Base-by-base conservation (phyloP, 2,113 vertebrate genomes). In the Haplotaxodon microlepis region DNA sequence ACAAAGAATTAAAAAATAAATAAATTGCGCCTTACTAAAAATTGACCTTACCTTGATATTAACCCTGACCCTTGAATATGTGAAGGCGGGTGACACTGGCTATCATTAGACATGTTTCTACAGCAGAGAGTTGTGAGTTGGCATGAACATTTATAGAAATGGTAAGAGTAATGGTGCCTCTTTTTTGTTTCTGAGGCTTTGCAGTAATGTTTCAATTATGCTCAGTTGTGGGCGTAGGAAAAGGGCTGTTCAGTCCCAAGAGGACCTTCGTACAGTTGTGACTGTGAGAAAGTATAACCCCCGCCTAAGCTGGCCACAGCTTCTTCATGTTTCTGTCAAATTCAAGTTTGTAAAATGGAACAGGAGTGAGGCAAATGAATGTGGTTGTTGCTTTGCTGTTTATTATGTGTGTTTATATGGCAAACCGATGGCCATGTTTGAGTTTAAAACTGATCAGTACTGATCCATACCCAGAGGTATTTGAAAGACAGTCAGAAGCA, bases 301-400 rank as follows among this genome's bases (percentile, higher is more conserved):
- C 66, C 5, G 0, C 38, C 38, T 42, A 42, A 71, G 38, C 38
- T 0, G n/a, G 38, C n/a, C 0, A 0, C 2, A 45, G 38, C 38
- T 45, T 73, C 66, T 45, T 27, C 38, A 71, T 40, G 38, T 2
- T 71, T 42, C 66, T 76, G 69, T 76, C 24, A 5, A 14, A 42
- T 76, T 17, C 8, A 2, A 0, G 42, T 8, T 76, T 76, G 14
- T 47, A 50, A 31, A 19, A 47, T 76, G 24, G 16, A 29, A 0
- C 42, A 50, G 42, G 16, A 31, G 24, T 31, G 71, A 47, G 45
- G 71, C 6, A 19, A 76, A 76, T 19, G 1, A 76, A 76, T 16
- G 45, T 50, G 4, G 71, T 29, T 50, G 42, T 29, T 78, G 42
- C 27, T 12, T 1, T 78, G 71, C 24, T 19, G 24, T 12, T 76